Conservation (phyloP, 2,888 invertebrate species). For the Anoplius nigerrimus region DNA sequence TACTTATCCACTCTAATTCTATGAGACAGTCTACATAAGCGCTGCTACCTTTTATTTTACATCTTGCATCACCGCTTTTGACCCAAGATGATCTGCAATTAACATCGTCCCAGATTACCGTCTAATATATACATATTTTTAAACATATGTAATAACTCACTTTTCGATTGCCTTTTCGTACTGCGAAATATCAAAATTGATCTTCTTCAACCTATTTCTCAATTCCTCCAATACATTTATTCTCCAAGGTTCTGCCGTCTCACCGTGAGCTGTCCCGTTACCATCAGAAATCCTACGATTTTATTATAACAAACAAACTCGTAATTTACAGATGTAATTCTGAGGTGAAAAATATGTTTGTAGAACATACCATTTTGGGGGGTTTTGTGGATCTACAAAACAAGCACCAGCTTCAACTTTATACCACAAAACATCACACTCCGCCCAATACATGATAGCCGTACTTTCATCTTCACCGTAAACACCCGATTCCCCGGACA, state of each 20-base stretch:
- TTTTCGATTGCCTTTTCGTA: constrained; percentile 89
- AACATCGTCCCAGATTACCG: constrained; percentile 14
- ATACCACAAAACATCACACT: constrained; percentile 88
- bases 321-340: neutral
- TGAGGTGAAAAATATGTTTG: neutral
- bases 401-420: constrained; percentile 90
- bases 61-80: constrained; percentile 87
- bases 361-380: constrained; percentile 83
- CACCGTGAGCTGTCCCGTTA: constrained; percentile 79
- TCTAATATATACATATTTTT: neutral
- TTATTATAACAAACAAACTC: neutral
- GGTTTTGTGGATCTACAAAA: constrained; percentile 82
- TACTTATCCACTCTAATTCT: constrained; percentile 88
- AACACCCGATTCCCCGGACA: constrained; percentile 83
- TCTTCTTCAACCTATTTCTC: constrained; percentile 77
- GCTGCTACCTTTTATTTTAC: constrained; percentile 74
- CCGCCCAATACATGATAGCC: constrained; percentile 85
- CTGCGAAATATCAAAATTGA: constrained; percentile 77
- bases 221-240: constrained; percentile 83
- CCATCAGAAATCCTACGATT: constrained; percentile 76
- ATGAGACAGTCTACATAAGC: constrained; percentile 85
- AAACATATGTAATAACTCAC: constrained; percentile 50
- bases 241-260: constrained; percentile 86
- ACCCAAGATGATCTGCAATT: constrained; percentile 84
- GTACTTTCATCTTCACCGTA: constrained; percentile 87